Percentiles rank a stretch among this genome's conserved stretches.
phyloP scores from a whole-genome alignment of 2,888 invertebrate species.

The Leptinotarsa haldemani region DNA sequence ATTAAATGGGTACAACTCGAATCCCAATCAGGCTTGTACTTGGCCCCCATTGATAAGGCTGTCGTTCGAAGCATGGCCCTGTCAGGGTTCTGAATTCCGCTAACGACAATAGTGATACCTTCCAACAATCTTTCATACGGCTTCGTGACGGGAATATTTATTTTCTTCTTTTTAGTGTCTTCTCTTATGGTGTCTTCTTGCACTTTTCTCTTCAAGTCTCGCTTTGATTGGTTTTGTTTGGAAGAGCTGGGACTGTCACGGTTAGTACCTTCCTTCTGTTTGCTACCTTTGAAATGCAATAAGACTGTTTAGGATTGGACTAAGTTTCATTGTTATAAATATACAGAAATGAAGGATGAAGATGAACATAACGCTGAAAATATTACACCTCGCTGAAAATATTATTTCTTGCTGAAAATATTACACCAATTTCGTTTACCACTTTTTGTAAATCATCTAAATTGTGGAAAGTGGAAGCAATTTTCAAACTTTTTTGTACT shows the following conservation, averaged over 20 bases:
- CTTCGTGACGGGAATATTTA: slow-evolving; percentile 55
- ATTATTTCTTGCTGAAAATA: too few relatives aligned
- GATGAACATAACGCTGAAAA: too few relatives aligned
- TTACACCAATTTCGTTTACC: too few relatives aligned
- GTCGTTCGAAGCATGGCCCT: slow-evolving; percentile 75
- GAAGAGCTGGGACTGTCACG: slow-evolving; percentile 46
- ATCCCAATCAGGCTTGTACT: slow-evolving; percentile 82
- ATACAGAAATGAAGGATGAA: too few relatives aligned
- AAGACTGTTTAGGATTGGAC: background rate
- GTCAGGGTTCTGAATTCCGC: slow-evolving; percentile 88
- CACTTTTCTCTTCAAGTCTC: slow-evolving; percentile 21
- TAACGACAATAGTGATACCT: slow-evolving; percentile 82
- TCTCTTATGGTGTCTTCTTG: slow-evolving; percentile 15
- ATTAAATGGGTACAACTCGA: slow-evolving; percentile 84
- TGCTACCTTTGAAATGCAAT: slow-evolving; percentile 37
- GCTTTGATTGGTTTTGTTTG: slow-evolving; percentile 42
- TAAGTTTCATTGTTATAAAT: background rate
- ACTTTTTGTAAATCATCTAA: too few relatives aligned
- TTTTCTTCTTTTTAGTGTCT: slow-evolving; percentile 48
- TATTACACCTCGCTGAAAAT: too few relatives aligned
- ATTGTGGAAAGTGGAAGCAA: too few relatives aligned
- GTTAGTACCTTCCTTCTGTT: slow-evolving; percentile 45
- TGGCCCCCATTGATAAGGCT: slow-evolving; percentile 83
- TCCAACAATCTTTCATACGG: slow-evolving; percentile 73
- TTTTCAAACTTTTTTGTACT: too few relatives aligned